Conservation (phyloP, 1,140 invertebrate species). For the Drosophila albomicans region DNA sequence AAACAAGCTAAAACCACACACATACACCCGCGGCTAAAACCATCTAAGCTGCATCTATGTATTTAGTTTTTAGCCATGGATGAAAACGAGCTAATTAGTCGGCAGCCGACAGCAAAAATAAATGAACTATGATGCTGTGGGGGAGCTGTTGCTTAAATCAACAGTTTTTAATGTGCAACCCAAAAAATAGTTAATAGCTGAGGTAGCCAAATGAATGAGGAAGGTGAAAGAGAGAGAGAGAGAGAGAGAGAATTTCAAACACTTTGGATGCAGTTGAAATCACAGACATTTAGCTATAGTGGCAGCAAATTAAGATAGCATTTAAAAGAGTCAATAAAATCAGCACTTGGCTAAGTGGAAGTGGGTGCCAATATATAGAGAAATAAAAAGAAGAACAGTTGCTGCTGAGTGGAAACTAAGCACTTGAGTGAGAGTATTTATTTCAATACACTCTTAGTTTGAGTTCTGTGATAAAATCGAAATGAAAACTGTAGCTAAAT, state of each 20-base stretch:
- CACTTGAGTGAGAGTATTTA: no score
- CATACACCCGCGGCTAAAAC: neutral
- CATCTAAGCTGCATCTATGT: neutral
- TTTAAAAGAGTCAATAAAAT: no score
- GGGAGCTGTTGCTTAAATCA: neutral
- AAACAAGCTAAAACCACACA: conserved; percentile 20
- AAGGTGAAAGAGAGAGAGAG: neutral
- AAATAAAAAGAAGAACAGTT: no score
- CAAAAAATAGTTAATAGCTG: neutral
- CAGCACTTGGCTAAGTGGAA: no score
- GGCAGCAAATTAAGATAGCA: no score
- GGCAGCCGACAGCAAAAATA: conserved; percentile 4
- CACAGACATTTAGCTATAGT: no score
- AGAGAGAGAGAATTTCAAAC: neutral
- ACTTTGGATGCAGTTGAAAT: neutral
- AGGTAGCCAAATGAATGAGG: neutral
- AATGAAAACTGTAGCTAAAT: no score
- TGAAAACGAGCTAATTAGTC: conserved; percentile 10
- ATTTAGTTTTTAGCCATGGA: neutral
- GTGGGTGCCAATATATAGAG: no score
- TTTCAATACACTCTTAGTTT: no score
- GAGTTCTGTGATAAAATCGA: no score
- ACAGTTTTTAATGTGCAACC: neutral
- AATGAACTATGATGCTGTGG: conserved; percentile 4
- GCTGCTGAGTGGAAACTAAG: no score